Base-by-base conservation (phyloP, 2,113 vertebrate species). In the Erythrocercus mccallii region DNA sequence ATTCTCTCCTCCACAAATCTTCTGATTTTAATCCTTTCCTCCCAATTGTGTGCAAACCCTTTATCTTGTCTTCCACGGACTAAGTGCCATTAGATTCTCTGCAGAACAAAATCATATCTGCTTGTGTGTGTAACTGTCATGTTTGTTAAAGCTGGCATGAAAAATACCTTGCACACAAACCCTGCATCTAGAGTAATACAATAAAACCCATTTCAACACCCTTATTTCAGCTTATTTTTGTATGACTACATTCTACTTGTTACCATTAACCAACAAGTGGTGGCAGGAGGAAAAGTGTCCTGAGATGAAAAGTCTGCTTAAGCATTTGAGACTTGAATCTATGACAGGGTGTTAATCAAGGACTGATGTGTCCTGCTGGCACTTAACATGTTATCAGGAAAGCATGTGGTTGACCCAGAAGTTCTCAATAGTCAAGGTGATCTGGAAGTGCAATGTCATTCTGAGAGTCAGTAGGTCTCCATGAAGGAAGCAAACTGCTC, bases 261-360 rank as follows among this genome's bases (percentile, higher is more conserved):
- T 57, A 4, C 27, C 21, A 20, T 21, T 81, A 66, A 53, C 37
- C 19, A 53, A 5, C 11, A 74, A 74, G 13, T 25, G 45, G 33
- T 56, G 31, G 15, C 54, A 25, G 4, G 14, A 19, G 58, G 19
- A 7, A 27, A 77, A 45, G 35, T 28, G 15, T 58, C 50, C 27
- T 74, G 25, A 74, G 51, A 51, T 47, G 21, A 81, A 77, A 88
- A 81, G 23, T 21, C 14, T 35, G 5, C 23, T 56, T 37, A 38
- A 85, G 30, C 11, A 14, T 77, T 44, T 85, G 56, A 81, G 56
- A 57, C 61, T 23, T 81, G 27, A 56, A 30, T 25, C 15, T 31
- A 24, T 0, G 0, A 12, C 2, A 19, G 56, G 23, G 6, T 65
- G 23, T 30, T 60, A 51, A 54, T 37, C 17, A 31, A 68, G 38